Conservation (phyloP, 2,888 invertebrate species). For the Macaria liturata region DNA sequence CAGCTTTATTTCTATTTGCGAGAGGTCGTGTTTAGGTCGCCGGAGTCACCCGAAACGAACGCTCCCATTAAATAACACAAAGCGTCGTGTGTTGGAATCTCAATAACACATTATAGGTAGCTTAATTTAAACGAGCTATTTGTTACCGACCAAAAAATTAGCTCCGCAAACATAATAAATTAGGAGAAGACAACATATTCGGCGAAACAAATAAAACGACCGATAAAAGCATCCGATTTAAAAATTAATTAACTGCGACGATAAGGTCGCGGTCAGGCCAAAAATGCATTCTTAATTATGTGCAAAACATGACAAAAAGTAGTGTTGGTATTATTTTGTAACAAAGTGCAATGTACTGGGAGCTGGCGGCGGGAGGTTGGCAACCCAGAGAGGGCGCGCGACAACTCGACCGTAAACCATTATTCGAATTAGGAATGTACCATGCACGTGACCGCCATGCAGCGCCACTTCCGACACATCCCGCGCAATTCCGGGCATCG, state of each 20-base stretch:
- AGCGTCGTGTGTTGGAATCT: slow-evolving; percentile 52
- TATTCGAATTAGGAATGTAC: slow-evolving; percentile 58
- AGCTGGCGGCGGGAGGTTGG: slow-evolving; percentile 67
- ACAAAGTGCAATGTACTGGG: slow-evolving; percentile 72
- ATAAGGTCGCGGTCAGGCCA: slow-evolving; percentile 60
- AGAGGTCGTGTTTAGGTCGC: slow-evolving; percentile 77
- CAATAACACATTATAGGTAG: slow-evolving; percentile 39
- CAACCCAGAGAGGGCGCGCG: slow-evolving; percentile 54
- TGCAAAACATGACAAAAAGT: slow-evolving; percentile 63
- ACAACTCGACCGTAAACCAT: slow-evolving; percentile 65
- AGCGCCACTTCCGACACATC: slow-evolving; percentile 42
- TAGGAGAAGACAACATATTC: slow-evolving; percentile 50
- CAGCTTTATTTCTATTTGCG: slow-evolving; percentile 65
- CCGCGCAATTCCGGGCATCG: slow-evolving; percentile 10
- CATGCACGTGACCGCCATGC: slow-evolving; percentile 58
- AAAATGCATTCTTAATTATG: slow-evolving; percentile 67
- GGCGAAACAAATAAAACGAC: slow-evolving; percentile 55
- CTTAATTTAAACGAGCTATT: slow-evolving; percentile 35
- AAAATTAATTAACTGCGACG: slow-evolving; percentile 74
- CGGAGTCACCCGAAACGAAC: slow-evolving; percentile 66
- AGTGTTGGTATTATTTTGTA: slow-evolving; percentile 68
- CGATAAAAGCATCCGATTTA: slow-evolving; percentile 62
- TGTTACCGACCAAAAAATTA: slow-evolving; percentile 43
- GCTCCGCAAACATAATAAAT: slow-evolving; percentile 56
- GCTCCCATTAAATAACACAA: slow-evolving; percentile 58